phyloP scores from a whole-genome alignment of 2,113 vertebrate species.

The Xenopus laevis region DNA sequence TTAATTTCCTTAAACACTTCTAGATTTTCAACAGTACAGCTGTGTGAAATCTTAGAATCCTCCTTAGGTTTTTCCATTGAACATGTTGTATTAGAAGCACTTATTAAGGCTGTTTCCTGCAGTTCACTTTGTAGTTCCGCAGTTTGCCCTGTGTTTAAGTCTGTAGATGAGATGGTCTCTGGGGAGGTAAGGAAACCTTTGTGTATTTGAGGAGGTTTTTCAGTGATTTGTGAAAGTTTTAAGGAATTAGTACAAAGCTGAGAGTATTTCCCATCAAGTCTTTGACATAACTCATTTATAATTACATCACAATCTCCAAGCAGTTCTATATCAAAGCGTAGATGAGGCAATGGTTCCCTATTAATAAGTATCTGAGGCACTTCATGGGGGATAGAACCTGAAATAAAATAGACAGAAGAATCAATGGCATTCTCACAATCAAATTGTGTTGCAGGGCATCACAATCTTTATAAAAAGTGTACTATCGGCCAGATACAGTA shows the following conservation, averaged over 20 bases:
- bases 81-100: constrained; percentile 53
- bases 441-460: too few species aligned
- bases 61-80: constrained; percentile 52
- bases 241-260: constrained; percentile 84
- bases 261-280: constrained; percentile 83
- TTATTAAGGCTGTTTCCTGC: constrained; percentile 53
- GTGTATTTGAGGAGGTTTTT: constrained; percentile 80
- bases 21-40: constrained; percentile 48
- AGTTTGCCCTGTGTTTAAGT: constrained; percentile 67
- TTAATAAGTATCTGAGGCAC: constrained; percentile 98
- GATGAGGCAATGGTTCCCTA: constrained; percentile 91
- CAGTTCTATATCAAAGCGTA: constrained; percentile 95
- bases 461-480: too few species aligned
- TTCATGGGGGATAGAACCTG: constrained; percentile 95
- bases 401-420: constrained; percentile 22
- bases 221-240: constrained; percentile 88
- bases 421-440: background rate
- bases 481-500: too few species aligned
- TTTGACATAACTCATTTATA: constrained; percentile 92
- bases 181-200: constrained; percentile 62
- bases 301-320: constrained; percentile 98
- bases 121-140: constrained; percentile 66
- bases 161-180: constrained; percentile 66
- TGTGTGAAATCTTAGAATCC: constrained; percentile 51
- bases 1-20: constrained; percentile 51